Evolutionary conservation across 2,113 vertebrate species (phyloP).

Genomic region (Psettodes erumei): DNA sequence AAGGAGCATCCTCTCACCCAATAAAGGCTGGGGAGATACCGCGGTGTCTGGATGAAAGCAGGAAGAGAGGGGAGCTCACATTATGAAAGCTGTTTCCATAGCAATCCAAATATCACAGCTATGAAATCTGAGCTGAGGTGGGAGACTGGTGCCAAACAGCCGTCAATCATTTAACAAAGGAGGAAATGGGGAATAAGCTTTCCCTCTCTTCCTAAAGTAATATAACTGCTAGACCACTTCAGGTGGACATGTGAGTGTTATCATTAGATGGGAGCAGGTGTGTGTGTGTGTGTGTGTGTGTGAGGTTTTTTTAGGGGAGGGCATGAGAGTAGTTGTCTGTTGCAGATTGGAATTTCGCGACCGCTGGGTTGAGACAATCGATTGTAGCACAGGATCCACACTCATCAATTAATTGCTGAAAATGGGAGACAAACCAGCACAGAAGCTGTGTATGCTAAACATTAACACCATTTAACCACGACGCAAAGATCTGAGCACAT

Average conservation of each 20-base stretch:
- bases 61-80: constrained; percentile 13
- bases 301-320: not conserved
- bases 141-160: constrained; percentile 59
- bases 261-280: constrained; percentile 38
- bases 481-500: not conserved
- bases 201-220: constrained; percentile 31
- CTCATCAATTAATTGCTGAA: constrained; percentile 3
- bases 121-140: constrained; percentile 59
- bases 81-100: constrained; percentile 77
- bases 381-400: constrained; percentile 7
- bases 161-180: constrained; percentile 70
- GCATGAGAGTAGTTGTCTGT: not conserved
- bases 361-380: constrained; percentile 14
- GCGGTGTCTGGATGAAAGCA: constrained; percentile 54
- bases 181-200: constrained; percentile 57
- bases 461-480: not conserved
- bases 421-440: constrained; percentile 27
- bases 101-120: constrained; percentile 77
- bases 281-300: no score
- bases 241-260: constrained; percentile 64
- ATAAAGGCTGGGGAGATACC: constrained; percentile 63
- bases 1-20: constrained; percentile 67
- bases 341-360: constrained; percentile 1
- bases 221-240: constrained; percentile 38
- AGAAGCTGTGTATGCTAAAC: not conserved